Evolutionary conservation across 2,797 vertebrate genomes (phyloP).

Genomic region (Gymnocypris eckloni): DNA sequence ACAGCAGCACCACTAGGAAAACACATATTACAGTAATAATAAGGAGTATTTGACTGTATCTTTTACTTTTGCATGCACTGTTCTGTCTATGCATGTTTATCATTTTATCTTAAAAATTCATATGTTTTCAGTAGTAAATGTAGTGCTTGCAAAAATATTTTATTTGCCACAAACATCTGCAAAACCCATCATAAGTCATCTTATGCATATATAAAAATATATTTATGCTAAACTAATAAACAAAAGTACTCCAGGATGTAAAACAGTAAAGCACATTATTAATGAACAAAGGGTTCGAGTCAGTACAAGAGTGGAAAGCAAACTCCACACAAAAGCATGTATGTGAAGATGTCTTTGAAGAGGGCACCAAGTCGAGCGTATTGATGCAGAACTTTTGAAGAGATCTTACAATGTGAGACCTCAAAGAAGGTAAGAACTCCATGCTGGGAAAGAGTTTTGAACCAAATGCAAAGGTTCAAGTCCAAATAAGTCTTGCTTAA

Average conservation of each 20-base stretch:
- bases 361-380: neutral
- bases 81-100: neutral
- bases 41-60: neutral
- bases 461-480: slow-evolving; percentile 6
- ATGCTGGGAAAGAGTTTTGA: neutral
- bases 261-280: neutral
- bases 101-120: neutral
- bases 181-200: neutral
- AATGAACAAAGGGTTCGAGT: neutral
- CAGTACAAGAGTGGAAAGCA: neutral
- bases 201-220: neutral
- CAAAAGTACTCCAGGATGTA: neutral
- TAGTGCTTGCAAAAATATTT: neutral
- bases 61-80: neutral
- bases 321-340: neutral
- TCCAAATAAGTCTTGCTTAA: neutral
- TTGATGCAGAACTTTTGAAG: slow-evolving; percentile 2
- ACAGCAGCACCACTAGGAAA: neutral
- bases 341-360: neutral
- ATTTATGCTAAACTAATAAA: neutral
- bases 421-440: neutral
- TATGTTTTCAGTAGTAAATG: neutral
- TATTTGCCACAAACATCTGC: neutral
- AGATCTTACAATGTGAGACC: neutral
- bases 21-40: neutral